Percentiles rank a stretch among this genome's conserved stretches.
These are phyloP conservation scores for Andrena dorsata DNA, from an alignment of 2,888 invertebrate species.

Conservation along the genomic window DNA sequence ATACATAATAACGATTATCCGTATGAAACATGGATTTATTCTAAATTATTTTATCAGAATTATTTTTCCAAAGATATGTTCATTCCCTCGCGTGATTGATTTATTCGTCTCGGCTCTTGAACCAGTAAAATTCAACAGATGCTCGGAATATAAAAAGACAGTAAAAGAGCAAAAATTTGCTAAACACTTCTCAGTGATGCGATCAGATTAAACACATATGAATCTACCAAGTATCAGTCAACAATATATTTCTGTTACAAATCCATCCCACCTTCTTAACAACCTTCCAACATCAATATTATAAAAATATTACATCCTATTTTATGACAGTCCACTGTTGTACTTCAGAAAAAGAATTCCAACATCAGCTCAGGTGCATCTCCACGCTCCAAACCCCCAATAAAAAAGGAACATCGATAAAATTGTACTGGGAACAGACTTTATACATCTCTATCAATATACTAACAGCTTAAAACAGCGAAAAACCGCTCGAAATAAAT, in stretches of 20 bases:
- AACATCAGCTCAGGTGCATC: conserved; percentile 21
- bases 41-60: background rate
- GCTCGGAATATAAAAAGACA: background rate
- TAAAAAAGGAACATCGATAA: background rate
- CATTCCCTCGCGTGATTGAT: background rate
- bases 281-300: background rate
- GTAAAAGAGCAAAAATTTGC: too few relatives aligned
- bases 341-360: background rate
- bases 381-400: background rate
- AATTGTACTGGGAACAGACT: background rate
- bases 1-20: background rate
- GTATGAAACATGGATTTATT: background rate
- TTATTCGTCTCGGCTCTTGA: background rate
- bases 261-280: background rate
- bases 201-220: background rate
- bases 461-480: conserved; percentile 2
- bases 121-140: background rate
- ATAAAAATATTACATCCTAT: background rate
- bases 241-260: background rate
- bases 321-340: background rate
- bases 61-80: background rate
- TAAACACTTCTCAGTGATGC: background rate
- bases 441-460: background rate
- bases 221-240: background rate
- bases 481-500: background rate